Conservation (phyloP, 2,888 invertebrate genomes). For the Adelognathus sp. region DNA sequence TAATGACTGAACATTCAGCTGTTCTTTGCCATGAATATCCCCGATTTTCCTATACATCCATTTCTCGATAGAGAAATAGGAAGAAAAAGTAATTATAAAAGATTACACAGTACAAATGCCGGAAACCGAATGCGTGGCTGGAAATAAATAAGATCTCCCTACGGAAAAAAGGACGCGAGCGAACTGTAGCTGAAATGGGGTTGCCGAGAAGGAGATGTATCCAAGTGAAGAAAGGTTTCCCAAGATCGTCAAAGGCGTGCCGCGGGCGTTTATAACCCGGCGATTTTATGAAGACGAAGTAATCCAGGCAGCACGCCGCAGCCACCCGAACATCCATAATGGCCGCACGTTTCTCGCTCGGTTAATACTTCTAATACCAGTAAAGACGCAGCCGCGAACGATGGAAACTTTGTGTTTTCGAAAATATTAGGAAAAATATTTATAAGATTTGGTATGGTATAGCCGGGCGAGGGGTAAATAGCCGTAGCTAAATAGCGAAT, state of each 20-base stretch:
- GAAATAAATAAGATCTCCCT: constrained; percentile 4
- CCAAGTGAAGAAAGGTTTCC: constrained; percentile 28
- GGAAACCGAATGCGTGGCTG: neutral
- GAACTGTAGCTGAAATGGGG: neutral
- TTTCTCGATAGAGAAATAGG: neutral
- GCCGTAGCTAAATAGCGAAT: neutral
- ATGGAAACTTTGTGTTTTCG: constrained; percentile 67
- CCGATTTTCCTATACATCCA: neutral
- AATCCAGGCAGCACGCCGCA: neutral
- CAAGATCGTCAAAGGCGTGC: constrained; percentile 24
- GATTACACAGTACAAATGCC: constrained; percentile 8
- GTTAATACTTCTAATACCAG: constrained; percentile 26
- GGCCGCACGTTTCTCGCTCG: neutral
- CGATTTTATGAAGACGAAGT: neutral
- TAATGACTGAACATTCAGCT: neutral
- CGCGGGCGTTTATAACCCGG: constrained; percentile 47
- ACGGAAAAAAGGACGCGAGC: neutral
- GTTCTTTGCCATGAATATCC: neutral
- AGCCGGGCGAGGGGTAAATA: constrained; percentile 31
- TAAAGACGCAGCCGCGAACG: constrained; percentile 5
- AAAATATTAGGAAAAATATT: constrained; percentile 79
- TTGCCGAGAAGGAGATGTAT: neutral
- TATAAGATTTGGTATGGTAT: constrained; percentile 72
- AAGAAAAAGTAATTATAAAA: neutral
- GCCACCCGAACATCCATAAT: neutral